These are phyloP conservation scores for Nesidiocoris tenuis DNA, from an alignment of 2,888 invertebrate genomes.

Conservation along the genomic window DNA sequence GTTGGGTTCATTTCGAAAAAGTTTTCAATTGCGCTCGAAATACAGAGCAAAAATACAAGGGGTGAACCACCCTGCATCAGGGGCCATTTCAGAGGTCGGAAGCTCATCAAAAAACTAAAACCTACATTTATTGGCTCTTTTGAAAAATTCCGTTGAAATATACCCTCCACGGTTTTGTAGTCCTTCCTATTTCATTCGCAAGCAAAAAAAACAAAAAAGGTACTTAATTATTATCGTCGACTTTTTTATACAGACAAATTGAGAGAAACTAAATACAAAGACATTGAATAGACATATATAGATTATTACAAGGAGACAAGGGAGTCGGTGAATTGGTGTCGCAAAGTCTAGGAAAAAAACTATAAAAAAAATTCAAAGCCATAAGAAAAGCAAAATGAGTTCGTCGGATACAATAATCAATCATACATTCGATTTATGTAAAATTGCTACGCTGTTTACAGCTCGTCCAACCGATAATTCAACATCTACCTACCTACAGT, in stretches of 20 bases:
- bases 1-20: no score
- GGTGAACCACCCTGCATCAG: no score
- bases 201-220: slow-evolving; percentile 6
- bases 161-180: background rate
- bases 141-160: slow-evolving; percentile 9
- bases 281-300: slow-evolving; percentile 31
- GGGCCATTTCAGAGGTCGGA: background rate
- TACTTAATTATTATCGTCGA: slow-evolving; percentile 20
- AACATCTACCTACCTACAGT: background rate
- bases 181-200: slow-evolving; percentile 10
- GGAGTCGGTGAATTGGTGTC: background rate
- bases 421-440: slow-evolving; percentile 6
- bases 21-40: no score
- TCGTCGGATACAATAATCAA: slow-evolving; percentile 3
- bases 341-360: no score
- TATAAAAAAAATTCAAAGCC: slow-evolving; percentile 3
- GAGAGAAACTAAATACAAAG: slow-evolving; percentile 22
- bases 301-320: slow-evolving; percentile 23
- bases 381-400: slow-evolving; percentile 10
- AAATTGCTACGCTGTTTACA: background rate
- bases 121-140: background rate
- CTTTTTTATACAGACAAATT: background rate
- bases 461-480: background rate
- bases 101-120: slow-evolving; percentile 3
- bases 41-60: no score